Percentiles rank a stretch among this genome's conserved stretches.
Conservation (phyloP, 2,888 invertebrate genomes). For the Listrodromus nycthemerus region DNA sequence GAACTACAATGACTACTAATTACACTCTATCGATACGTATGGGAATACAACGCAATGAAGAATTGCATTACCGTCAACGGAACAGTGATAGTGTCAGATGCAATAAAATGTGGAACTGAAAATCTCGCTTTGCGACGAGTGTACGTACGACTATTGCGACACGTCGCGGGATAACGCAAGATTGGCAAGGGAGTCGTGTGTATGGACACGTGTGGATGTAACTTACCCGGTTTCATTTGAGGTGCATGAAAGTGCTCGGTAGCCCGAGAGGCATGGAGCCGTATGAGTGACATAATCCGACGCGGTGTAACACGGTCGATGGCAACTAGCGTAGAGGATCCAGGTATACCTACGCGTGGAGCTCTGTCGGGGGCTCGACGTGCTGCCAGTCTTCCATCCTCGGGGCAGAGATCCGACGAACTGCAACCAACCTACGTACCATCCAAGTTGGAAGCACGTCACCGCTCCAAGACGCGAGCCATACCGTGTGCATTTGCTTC, state of each 20-base stretch:
- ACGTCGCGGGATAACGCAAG: constrained; percentile 22
- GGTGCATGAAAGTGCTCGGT: constrained; percentile 49
- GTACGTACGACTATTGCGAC: constrained; percentile 15
- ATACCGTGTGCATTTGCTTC: constrained; percentile 8
- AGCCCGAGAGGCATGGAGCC: constrained; percentile 46
- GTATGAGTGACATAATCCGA: constrained; percentile 71
- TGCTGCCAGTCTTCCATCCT: constrained; percentile 51
- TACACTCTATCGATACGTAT: too few relatives aligned
- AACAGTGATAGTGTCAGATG: neutral
- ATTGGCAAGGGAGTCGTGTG: neutral
- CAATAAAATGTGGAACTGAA: neutral
- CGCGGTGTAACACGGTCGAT: constrained; percentile 61
- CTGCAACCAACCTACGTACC: constrained; percentile 9
- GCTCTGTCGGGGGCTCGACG: constrained; percentile 46
- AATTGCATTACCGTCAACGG: too few relatives aligned
- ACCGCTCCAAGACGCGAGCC: constrained; percentile 48
- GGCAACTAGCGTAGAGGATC: constrained; percentile 33
- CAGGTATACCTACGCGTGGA: constrained; percentile 26
- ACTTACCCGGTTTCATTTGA: neutral
- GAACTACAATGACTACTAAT: too few relatives aligned
- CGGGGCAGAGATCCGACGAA: constrained; percentile 28
- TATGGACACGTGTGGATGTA: constrained; percentile 29
- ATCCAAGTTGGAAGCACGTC: constrained; percentile 43
- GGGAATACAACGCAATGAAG: too few relatives aligned
- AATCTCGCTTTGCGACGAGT: constrained; percentile 7